Percentiles rank a stretch among this genome's conserved stretches.
Conservation (phyloP, 2,888 invertebrate species). For the Muschampia staudingeri region DNA sequence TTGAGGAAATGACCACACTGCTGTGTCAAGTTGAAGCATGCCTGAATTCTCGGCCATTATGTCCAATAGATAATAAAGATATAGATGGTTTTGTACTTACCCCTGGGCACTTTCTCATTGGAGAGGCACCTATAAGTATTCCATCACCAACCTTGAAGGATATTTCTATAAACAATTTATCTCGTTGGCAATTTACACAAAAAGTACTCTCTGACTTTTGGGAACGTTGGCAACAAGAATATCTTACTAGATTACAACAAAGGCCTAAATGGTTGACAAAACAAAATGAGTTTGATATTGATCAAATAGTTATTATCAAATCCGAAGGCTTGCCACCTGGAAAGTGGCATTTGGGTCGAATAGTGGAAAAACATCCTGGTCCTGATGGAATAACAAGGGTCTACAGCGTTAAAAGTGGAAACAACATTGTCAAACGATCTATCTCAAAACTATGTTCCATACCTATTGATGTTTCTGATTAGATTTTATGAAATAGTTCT, state of each 20-base stretch:
- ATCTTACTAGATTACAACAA: not conserved
- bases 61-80: no score
- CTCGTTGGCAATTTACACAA: no score
- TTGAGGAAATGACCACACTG: no score
- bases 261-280: not conserved
- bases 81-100: no score
- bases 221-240: no score
- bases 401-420: not conserved
- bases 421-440: not conserved
- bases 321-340: not conserved
- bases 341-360: not conserved
- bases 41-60: no score
- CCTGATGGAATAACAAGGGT: slow-evolving; percentile 41
- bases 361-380: not conserved
- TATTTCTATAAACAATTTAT: no score
- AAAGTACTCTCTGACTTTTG: no score
- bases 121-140: no score
- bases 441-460: not conserved
- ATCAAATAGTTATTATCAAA: not conserved
- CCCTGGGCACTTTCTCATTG: no score
- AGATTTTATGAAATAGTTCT: not conserved
- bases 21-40: no score
- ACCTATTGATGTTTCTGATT: not conserved
- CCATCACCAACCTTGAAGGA: no score
- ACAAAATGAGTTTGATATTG: not conserved